Base-by-base conservation (phyloP, 1,140 invertebrate species). In the Drosophila micromelanica region DNA sequence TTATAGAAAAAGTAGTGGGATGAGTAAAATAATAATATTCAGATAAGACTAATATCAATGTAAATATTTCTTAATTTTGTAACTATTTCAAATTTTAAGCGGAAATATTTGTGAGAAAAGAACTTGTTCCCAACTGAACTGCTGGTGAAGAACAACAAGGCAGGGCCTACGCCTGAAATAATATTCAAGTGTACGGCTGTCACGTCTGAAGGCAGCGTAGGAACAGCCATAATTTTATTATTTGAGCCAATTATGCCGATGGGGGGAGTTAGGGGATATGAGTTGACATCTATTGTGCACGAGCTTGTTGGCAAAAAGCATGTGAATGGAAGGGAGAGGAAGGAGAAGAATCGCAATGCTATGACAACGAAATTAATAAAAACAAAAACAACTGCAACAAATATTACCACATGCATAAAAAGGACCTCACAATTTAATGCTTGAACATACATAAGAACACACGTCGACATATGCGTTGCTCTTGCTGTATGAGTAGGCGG, bases 381-480 rank as follows among this genome's bases (percentile, higher is more conserved):
- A 75, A 46, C 43, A 54, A 54, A 46, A 68, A 67, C 54, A 71
- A 55, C 4, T 60, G 65, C 70, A 71, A 54, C 74, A 75, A 78
- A 82, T 78, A 73, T 87, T 87, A 82, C 78, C 78, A 69, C 82
- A 81, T 81, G 78, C 81, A 78, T 78, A 81, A 81, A 69, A 86
- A 81, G 78, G 82, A 80, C 63, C 48, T 73, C 60, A 64, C 82
- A 87, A 75, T 82, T 86, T 87, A 86, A 86, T 79, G 78, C 82
- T 70, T 52, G 68, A 82, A 87, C 73, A 75, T 78, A 87, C 78
- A 75, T 86, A 69, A 54, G 71, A 69, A 78, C 78, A 82, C 75
- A 76, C 75, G 82, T 87, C 82, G 72, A 73, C 78, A 87, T 87
- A 82, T 82, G 75, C 59, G 37, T 46, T 59, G 8, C 9, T 20